Evolutionary conservation across 1,140 invertebrate species (phyloP), one percentile per base, ranked within the genome.

Genomic region (Delia radicum): DNA sequence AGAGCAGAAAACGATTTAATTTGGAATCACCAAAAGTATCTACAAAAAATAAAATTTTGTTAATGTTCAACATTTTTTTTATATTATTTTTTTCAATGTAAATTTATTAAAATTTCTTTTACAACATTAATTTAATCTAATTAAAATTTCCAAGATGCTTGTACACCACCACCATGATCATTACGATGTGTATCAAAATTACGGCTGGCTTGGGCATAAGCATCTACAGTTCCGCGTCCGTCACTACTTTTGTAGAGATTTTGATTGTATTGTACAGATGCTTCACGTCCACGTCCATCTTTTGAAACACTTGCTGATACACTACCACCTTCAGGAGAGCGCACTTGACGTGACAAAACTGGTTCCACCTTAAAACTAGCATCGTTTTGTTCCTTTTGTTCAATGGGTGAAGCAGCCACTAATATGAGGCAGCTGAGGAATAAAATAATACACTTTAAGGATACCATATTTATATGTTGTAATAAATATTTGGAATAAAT

Each of bases 111-210:
- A n/a, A n/a, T n/a, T n/a, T n/a, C n/a, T n/a, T n/a, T n/a, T n/a
- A 2, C 3, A 33, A 4, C 33, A 33, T 10, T 33, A 33, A 2
- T 33, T 33, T 33, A 2, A 10, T 62, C 8, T 62, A 62, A 21
- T 77, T 79, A 83, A 63, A 83, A 82, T 15, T 65, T 67, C 74
- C 77, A 81, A 3, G 21, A 29, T 27, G 76, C 81, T 2, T 77
- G 80, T 5, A 73, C 15, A 15, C 71, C 71, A 28, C 71, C 71
- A 21, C 77, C 78, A 24, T 74, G 79, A 74, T 80, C 21, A 61
- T 83, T 83, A 27, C 79, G 82, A 63, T 83, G 83, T 7, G 72
- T n/a, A 65, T 83, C 80, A 13, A 83, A 79, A 21, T 83, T 82
- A 0, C 80, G 67, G 27, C 75, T 79, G 27, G 79, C 82, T 75